A percentile compares a stretch with the other conserved stretches of the same genome.
phyloP scores from a whole-genome alignment of 2,113 vertebrate species.

The Tragelaphus buxtoni region DNA sequence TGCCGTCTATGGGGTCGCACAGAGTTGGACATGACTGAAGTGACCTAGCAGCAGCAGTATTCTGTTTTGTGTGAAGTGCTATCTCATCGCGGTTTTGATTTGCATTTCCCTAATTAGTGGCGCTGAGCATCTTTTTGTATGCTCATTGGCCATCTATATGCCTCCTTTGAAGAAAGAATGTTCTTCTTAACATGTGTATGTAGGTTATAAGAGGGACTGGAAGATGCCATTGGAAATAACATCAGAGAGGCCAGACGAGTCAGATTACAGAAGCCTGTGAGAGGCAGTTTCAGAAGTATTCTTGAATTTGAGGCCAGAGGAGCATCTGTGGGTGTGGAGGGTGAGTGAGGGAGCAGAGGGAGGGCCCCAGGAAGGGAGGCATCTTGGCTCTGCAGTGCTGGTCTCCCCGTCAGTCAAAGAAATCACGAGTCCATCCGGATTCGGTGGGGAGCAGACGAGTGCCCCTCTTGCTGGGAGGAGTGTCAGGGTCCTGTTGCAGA shows the following conservation, averaged over 20 bases:
- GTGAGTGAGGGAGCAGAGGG: background rate
- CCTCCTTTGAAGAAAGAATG: background rate
- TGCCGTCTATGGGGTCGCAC: too few relatives aligned
- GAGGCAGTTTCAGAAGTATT: background rate
- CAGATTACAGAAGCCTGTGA: background rate
- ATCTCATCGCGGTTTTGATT: background rate
- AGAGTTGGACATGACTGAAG: too few relatives aligned
- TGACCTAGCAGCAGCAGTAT: background rate
- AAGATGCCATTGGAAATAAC: background rate
- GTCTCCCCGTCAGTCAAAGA: background rate
- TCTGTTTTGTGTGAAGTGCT: background rate
- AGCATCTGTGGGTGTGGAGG: background rate
- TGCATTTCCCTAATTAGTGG: background rate
- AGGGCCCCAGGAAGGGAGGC: background rate
- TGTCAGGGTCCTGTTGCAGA: background rate
- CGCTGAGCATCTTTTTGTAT: background rate
- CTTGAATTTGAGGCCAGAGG: background rate
- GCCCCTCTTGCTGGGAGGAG: background rate
- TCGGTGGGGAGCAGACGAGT: background rate
- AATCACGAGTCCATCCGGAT: background rate
- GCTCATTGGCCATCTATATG: too few relatives aligned
- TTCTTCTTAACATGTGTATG: background rate
- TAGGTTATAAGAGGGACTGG: background rate
- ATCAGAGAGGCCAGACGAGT: background rate
- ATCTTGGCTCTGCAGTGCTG: background rate